Conservation (phyloP, 2,888 invertebrate genomes). For the Marronus borbonicus region DNA sequence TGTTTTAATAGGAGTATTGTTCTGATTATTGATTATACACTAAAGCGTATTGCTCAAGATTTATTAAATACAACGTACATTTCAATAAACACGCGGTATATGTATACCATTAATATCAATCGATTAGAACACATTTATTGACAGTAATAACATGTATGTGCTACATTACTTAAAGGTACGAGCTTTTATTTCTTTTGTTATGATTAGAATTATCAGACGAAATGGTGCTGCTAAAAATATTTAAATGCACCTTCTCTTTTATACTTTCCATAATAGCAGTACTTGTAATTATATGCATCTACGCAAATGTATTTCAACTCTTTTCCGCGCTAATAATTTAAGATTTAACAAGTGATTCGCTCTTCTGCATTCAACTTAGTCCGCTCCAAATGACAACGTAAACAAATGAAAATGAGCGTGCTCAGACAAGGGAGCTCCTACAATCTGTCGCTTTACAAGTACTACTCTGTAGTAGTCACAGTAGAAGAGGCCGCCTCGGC, state of each 20-base stretch:
- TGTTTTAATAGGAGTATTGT: too few species aligned
- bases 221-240: too few species aligned
- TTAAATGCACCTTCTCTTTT: not conserved
- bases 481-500: conserved; percentile 64
- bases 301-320: conserved; percentile 55
- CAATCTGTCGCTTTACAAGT: conserved; percentile 64
- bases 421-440: conserved; percentile 65
- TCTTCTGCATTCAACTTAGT: conserved; percentile 41
- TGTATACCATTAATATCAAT: too few species aligned
- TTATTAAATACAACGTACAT: too few species aligned
- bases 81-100: too few species aligned
- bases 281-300: conserved; percentile 28
- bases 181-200: too few species aligned
- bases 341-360: conserved; percentile 54
- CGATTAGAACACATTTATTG: too few species aligned
- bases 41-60: too few species aligned
- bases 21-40: too few species aligned
- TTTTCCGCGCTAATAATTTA: conserved; percentile 56
- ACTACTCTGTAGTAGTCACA: conserved; percentile 54
- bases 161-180: too few species aligned
- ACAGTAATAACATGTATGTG: too few species aligned
- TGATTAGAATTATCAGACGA: too few species aligned
- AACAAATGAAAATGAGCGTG: conserved; percentile 63
- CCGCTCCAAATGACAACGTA: conserved; percentile 50
- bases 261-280: not conserved